phyloP scores from a whole-genome alignment of 1,140 invertebrate species.

The Zaprionus capensis region DNA sequence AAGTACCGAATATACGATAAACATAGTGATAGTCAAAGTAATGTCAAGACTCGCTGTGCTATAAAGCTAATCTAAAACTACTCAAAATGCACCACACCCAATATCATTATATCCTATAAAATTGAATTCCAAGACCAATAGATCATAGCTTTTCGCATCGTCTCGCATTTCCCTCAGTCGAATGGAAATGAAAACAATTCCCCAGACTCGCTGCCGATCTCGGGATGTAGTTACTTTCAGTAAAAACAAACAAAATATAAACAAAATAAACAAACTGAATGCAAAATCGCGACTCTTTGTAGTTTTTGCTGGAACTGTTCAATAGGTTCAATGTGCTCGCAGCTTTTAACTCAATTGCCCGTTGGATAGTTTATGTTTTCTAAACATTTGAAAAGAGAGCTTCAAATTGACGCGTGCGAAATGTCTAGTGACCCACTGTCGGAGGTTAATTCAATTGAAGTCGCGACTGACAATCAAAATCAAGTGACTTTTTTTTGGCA shows the following conservation, averaged over 20 bases:
- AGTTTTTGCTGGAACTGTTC: not conserved
- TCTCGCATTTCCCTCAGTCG: not conserved
- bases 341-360: conserved; percentile 2
- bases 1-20: not conserved
- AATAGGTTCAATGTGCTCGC: conserved; percentile 27
- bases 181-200: conserved; percentile 32
- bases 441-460: conserved; percentile 70
- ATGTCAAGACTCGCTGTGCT: not conserved
- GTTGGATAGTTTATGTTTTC: conserved; percentile 5
- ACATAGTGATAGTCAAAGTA: not conserved
- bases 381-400: not conserved
- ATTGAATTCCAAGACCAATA: not conserved
- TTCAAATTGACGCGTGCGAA: not conserved
- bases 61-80: not conserved
- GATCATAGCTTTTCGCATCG: not conserved
- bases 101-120: not conserved
- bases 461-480: conserved; percentile 46
- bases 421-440: conserved; percentile 34
- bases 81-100: too few relatives aligned
- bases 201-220: conserved; percentile 13
- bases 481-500: conserved; percentile 20
- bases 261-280: conserved; percentile 35
- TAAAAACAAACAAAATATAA: conserved; percentile 13
- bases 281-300: conserved; percentile 10
- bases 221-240: conserved; percentile 3